A percentile compares a stretch with the other conserved stretches of the same genome.
phyloP scores from a whole-genome alignment of 1,140 invertebrate genomes.

The Sitophilus oryzae region DNA sequence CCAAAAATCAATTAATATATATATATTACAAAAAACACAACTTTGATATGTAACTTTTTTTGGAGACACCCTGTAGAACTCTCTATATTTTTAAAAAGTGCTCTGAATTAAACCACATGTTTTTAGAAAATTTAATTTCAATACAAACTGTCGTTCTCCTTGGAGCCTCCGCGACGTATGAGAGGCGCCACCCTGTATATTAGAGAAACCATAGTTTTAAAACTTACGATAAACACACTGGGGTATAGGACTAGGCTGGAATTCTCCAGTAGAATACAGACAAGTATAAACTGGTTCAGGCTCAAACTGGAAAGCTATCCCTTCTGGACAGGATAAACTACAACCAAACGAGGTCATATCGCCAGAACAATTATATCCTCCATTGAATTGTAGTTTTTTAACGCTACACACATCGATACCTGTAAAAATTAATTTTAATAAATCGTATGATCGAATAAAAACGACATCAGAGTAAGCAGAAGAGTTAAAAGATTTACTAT shows the following conservation, averaged over 20 bases:
- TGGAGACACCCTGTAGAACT: too few relatives aligned
- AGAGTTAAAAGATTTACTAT: neutral
- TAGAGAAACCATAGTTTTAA: too few relatives aligned
- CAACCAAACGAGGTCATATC: slow-evolving; percentile 56
- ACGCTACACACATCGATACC: slow-evolving; percentile 54
- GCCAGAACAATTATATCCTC: slow-evolving; percentile 63
- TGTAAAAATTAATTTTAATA: slow-evolving; percentile 38
- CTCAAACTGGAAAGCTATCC: slow-evolving; percentile 54
- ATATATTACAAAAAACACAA: too few relatives aligned
- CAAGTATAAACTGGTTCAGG: slow-evolving; percentile 63
- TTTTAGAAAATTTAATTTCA: too few relatives aligned
- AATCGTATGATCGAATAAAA: neutral
- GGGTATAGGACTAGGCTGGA: slow-evolving; percentile 64
- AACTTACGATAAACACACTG: slow-evolving; percentile 64
- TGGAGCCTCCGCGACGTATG: too few relatives aligned
- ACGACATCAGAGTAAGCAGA: neutral
- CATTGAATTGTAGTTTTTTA: slow-evolving; percentile 64
- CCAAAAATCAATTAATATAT: too few relatives aligned
- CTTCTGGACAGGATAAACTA: slow-evolving; percentile 58
- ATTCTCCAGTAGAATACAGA: slow-evolving; percentile 59
- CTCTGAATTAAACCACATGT: too few relatives aligned
- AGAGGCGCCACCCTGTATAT: too few relatives aligned
- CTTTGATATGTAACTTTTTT: too few relatives aligned
- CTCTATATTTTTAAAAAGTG: too few relatives aligned
- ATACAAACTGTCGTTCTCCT: too few relatives aligned